Evolutionary conservation across 2,113 vertebrate genomes (phyloP), one percentile per base, ranked within the genome.

Genomic region (Sceloporus tristichus): DNA sequence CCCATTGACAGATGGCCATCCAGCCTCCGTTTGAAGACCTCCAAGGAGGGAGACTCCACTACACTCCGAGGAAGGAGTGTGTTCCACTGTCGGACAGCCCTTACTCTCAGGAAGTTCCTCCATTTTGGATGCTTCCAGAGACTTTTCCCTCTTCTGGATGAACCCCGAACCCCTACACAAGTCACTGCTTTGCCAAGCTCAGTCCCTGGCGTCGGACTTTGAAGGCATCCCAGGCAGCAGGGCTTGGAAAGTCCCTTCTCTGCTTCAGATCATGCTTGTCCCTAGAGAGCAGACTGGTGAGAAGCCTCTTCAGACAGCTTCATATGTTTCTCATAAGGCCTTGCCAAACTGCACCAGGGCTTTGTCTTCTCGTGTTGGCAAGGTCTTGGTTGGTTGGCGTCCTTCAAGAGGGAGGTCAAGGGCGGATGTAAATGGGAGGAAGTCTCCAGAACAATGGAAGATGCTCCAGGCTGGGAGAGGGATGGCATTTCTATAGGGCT

Each of bases 391-490:
- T 38, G 62, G 81, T 27, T 19, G 9, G 73, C 38, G 74, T 3
- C 80, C 73, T 83, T 38, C 42, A 21, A 42, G 14, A 23, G 40
- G 25, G 75, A 66, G 73, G 34, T 71, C 81, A 84, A 53, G 87
- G 81, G 74, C n/a, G 34, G 42, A 21, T 83, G 40, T 75, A 48
- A 90, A 85, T 84, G 89, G 89, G 81, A 96, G 93, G 94, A 95
- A 94, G 88, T 92, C 59, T 82, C 82, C 82, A 93, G 90, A 94
- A 95, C 95, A 95, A 95, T 94, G 71, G 94, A 34, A 74, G 89
- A 92, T 85, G 90, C 62, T 89, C 56, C 86, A 81, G 94, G 89
- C 81, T 81, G 88, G 88, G 87, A 92, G 88, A 93, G 91, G 27
- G 88, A 91, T 91, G 93, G 92, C 94, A 82, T 95, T 94, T 91